A percentile compares a stretch with the other conserved stretches of the same genome.
Evolutionary conservation across 2,888 invertebrate species (phyloP).

Genomic region (Lithophane leautieri): DNA sequence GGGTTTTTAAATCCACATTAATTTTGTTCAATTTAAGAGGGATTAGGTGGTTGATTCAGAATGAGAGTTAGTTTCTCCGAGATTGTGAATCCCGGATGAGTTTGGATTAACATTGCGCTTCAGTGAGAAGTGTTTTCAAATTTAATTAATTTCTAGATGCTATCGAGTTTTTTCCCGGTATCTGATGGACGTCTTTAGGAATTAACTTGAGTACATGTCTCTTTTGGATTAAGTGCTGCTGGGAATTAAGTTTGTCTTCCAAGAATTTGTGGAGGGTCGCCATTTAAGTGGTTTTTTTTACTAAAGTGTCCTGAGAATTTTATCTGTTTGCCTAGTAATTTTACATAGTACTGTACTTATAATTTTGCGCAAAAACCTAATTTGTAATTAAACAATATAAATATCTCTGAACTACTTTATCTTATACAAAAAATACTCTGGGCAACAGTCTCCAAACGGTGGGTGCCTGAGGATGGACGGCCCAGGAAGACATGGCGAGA

Average conservation of each 20-base stretch:
- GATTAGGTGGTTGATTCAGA: constrained; percentile 71
- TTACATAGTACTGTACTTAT: background rate
- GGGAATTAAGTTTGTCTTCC: constrained; percentile 17
- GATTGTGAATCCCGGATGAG: constrained; percentile 57
- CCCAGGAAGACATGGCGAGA: no score
- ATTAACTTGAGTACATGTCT: constrained; percentile 36
- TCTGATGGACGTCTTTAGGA: constrained; percentile 43
- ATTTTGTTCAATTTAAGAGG: constrained; percentile 79
- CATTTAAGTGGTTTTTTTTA: constrained; percentile 10
- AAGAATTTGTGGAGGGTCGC: constrained; percentile 1
- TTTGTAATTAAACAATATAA: background rate
- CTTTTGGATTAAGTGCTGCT: constrained; percentile 28
- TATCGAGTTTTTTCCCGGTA: constrained; percentile 59
- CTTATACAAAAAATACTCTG: no score
- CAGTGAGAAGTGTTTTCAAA: constrained; percentile 65
- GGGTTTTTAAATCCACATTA: constrained; percentile 78
- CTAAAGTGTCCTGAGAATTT: background rate
- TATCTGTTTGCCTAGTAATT: background rate
- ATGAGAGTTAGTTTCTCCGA: constrained; percentile 59
- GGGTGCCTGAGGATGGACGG: no score
- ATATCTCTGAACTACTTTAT: background rate
- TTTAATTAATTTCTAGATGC: constrained; percentile 70
- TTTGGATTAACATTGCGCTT: constrained; percentile 57
- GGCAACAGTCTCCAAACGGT: no score
- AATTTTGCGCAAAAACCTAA: background rate